Evolutionary conservation across 2,797 vertebrate species (phyloP), one percentile per base, ranked within the genome.

Genomic region (Manis javanica): DNA sequence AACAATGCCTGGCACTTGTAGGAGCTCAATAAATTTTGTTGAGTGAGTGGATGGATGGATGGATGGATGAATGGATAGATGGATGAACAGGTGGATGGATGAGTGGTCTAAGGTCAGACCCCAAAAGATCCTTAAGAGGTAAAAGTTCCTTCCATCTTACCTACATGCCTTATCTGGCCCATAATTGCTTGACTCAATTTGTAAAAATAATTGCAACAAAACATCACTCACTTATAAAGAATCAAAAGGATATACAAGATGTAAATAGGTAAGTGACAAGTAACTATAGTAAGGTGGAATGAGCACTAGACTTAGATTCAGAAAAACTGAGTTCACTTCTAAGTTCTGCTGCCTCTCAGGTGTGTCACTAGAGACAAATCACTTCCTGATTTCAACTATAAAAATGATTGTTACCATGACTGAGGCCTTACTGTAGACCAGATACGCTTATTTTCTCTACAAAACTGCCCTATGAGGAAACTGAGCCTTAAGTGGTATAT

Each of bases 161-260:
- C 61, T 4, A 78, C 31, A 74, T 66, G 42, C 42, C 14, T 37
- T 59, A 1, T 29, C 59, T 84, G 59, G 51, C 29, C 34, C 23
- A 42, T 12, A 23, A 88, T 7, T 86, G 13, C 15, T 74, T 92
- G 57, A 91, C 46, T 91, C 49, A 34, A 3, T 57, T 64, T 82
- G 29, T 77, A 81, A 94, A 90, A 82, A 53, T 39, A 81, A 86
- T 86, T 39, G 26, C 71, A 31, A 11, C 37, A 94, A 89, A 95
- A 82, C 8, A 19, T 29, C 61, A 53, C 19, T 96, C 83, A 51
- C 37, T 31, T 64, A 74, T 77, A n/a, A 82, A 90, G 39, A 95
- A 78, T 90, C 26, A 34, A 92, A 93, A 66, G 16, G 29, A 90
- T 8, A 16, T 51, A 77, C 57, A 82, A 39, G 74, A 39, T 66